Evolutionary conservation across 2,797 vertebrate species (phyloP).

Genomic region (Tapera naevia): DNA sequence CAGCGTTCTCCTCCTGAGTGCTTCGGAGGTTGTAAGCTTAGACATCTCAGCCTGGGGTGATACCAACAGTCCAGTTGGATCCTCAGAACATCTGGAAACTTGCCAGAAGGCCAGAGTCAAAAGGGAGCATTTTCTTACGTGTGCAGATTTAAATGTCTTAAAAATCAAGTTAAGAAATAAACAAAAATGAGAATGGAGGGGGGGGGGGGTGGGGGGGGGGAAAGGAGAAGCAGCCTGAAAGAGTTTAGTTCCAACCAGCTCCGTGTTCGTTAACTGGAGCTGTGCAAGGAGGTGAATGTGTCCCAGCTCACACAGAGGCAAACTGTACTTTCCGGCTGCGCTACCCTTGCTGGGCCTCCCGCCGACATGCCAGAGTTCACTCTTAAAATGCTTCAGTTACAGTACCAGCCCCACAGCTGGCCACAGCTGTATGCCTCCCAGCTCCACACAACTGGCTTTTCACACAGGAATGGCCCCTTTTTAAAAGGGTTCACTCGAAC

Average conservation of each 20-base stretch:
- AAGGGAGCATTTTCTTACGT: background rate
- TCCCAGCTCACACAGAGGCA: background rate
- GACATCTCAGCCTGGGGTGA: background rate
- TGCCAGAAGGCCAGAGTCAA: background rate
- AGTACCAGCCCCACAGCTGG: conserved; percentile 73
- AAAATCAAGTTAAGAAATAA: background rate
- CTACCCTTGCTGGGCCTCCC: conserved; percentile 53
- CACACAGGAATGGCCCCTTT: conserved; percentile 58
- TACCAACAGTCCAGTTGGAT: rapidly evolving
- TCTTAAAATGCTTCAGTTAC: conserved; percentile 59
- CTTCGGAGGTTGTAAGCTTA: background rate
- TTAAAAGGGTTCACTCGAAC: conserved; percentile 47
- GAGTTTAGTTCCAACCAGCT: background rate
- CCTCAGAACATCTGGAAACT: background rate
- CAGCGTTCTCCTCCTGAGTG: background rate
- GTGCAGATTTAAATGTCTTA: background rate
- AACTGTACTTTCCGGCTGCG: background rate
- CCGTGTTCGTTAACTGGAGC: background rate
- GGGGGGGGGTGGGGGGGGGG: no score
- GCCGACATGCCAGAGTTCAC: conserved; percentile 47
- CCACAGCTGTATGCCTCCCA: conserved; percentile 76
- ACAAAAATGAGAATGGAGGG: rapidly evolving
- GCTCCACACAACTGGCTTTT: conserved; percentile 67
- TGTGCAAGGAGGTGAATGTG: conserved; percentile 14
- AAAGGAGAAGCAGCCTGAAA: background rate